Conservation (phyloP, 2,888 invertebrate genomes). For the Chrysodeixis includens region DNA sequence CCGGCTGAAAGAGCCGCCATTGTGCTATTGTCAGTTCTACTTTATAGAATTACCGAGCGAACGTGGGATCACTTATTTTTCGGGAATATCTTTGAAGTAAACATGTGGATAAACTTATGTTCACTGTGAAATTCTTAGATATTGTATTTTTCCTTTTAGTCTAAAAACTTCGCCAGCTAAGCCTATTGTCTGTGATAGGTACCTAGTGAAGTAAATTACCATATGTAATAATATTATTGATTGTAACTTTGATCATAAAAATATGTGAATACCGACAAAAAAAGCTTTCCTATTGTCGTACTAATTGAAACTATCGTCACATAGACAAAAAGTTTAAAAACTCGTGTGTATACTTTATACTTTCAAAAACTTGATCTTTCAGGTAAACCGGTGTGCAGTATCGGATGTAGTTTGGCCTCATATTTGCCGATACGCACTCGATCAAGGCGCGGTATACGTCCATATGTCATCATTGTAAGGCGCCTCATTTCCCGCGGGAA, state of each 20-base stretch:
- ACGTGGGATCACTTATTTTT: slow-evolving; percentile 4
- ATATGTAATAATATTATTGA: too few species aligned
- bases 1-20: slow-evolving; percentile 1
- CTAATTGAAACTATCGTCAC: background rate
- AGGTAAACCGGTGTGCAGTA: background rate
- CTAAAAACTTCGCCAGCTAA: background rate
- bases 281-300: too few species aligned
- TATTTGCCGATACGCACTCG: slow-evolving; percentile 46
- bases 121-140: background rate
- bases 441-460: slow-evolving; percentile 44
- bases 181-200: background rate
- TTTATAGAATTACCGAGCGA: slow-evolving; percentile 4
- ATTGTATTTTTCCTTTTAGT: background rate
- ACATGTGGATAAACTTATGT: background rate
- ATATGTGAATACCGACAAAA: background rate
- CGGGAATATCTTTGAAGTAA: slow-evolving; percentile 1
- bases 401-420: background rate
- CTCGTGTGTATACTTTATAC: background rate
- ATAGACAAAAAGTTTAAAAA: background rate
- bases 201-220: background rate
- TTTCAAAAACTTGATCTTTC: background rate
- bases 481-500: slow-evolving; percentile 57
- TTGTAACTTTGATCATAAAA: background rate
- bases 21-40: slow-evolving; percentile 4
- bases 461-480: slow-evolving; percentile 51